These are phyloP conservation scores for Syritta pipiens DNA, from an alignment of 2,888 invertebrate species.

Conservation along the genomic window DNA sequence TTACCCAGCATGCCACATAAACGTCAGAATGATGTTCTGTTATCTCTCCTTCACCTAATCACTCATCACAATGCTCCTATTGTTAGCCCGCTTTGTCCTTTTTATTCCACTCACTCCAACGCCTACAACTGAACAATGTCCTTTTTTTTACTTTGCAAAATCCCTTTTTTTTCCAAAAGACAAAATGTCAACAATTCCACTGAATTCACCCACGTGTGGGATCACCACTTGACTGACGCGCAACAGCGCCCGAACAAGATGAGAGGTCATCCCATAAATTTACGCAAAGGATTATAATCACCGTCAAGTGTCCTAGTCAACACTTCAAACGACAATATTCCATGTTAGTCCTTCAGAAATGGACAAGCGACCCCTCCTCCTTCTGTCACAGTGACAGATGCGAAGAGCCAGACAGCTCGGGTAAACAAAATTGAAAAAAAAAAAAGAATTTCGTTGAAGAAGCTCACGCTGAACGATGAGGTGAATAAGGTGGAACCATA, in stretches of 20 bases:
- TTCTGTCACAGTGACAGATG: slow-evolving; percentile 47
- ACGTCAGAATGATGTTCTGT: slow-evolving; percentile 1
- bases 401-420: slow-evolving; percentile 16
- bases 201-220: slow-evolving; percentile 16
- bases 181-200: slow-evolving; percentile 30
- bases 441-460: background rate
- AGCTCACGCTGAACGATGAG: background rate
- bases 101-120: slow-evolving; percentile 17
- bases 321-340: slow-evolving; percentile 65
- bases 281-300: slow-evolving; percentile 62
- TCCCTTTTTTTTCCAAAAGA: no score
- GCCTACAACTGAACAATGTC: slow-evolving; percentile 13
- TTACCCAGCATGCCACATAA: no score
- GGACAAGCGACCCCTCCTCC: background rate
- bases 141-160: no score
- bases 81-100: slow-evolving; percentile 1
- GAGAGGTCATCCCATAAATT: slow-evolving; percentile 29
- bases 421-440: slow-evolving; percentile 17
- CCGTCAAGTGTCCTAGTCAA: slow-evolving; percentile 53
- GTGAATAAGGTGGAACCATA: slow-evolving; percentile 21
- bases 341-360: slow-evolving; percentile 57
- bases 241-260: background rate
- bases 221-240: slow-evolving; percentile 21
- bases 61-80: background rate
- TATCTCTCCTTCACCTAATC: background rate